A percentile compares a stretch with the other conserved stretches of the same genome.
These are phyloP conservation scores for Agrypnus murinus DNA, from an alignment of 2,888 invertebrate genomes.

Conservation along the genomic window DNA sequence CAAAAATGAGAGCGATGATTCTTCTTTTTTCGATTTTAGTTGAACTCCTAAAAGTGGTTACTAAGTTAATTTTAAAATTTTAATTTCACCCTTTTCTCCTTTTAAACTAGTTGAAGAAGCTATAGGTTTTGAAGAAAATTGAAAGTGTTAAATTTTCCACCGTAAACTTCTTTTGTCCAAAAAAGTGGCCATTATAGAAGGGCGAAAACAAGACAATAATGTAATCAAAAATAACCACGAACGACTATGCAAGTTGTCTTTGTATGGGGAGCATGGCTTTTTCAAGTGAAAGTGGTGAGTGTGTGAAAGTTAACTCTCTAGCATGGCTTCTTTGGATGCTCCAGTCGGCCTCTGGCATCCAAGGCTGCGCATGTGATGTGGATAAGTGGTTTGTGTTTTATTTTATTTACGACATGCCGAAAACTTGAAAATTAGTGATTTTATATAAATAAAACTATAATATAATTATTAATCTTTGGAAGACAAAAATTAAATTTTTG, in stretches of 20 bases:
- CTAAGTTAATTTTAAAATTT: too few species aligned
- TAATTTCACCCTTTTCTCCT: too few species aligned
- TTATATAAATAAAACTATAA: neutral
- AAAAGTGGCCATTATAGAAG: neutral
- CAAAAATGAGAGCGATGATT: too few species aligned
- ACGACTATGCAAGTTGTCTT: slow-evolving; percentile 28
- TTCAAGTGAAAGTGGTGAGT: slow-evolving; percentile 70
- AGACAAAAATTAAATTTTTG: slow-evolving; percentile 8
- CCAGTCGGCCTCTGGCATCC: slow-evolving; percentile 68
- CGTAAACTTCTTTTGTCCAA: too few species aligned
- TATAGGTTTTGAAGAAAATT: too few species aligned
- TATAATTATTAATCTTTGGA: slow-evolving; percentile 13
- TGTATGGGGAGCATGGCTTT: slow-evolving; percentile 42
- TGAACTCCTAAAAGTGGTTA: too few species aligned
- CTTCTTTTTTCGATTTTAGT: too few species aligned
- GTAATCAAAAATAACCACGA: slow-evolving; percentile 13
- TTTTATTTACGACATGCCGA: slow-evolving; percentile 48
- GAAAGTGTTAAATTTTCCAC: too few species aligned
- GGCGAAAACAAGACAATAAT: slow-evolving; percentile 17
- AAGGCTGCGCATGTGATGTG: slow-evolving; percentile 68
- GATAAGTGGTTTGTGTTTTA: slow-evolving; percentile 62
- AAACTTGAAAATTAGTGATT: slow-evolving; percentile 32
- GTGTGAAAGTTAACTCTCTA: slow-evolving; percentile 71
- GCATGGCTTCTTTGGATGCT: slow-evolving; percentile 64
- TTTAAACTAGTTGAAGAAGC: too few species aligned